Evolutionary conservation across 2,113 vertebrate genomes (phyloP).

Genomic region (Thunnus thynnus): DNA sequence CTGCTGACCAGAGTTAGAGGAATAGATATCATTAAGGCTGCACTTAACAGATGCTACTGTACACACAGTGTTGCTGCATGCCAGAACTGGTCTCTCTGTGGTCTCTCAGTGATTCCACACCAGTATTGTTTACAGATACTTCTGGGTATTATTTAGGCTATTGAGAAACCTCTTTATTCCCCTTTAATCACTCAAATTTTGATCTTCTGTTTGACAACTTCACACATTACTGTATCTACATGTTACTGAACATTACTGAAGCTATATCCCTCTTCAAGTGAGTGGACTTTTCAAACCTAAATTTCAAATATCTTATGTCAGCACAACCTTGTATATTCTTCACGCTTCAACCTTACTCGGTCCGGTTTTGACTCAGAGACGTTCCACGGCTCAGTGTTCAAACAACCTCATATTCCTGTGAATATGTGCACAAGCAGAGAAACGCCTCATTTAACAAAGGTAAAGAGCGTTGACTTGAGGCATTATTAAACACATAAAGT

Average conservation of each 20-base stretch:
- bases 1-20: constrained; percentile 31
- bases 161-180: neutral
- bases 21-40: constrained; percentile 27
- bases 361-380: neutral
- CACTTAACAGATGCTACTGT: constrained; percentile 31
- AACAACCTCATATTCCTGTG: neutral
- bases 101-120: neutral
- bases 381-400: neutral
- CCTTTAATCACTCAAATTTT: too few relatives aligned
- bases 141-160: neutral
- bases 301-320: too few relatives aligned
- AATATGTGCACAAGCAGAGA: neutral
- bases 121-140: neutral
- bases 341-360: neutral
- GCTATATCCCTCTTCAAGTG: too few relatives aligned
- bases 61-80: constrained; percentile 20
- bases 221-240: too few relatives aligned
- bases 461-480: constrained; percentile 24
- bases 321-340: too few relatives aligned
- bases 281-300: too few relatives aligned
- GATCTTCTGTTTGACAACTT: too few relatives aligned
- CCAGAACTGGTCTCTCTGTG: neutral
- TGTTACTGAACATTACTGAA: too few relatives aligned
- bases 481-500: constrained; percentile 49
- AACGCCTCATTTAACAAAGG: constrained; percentile 6